phyloP scores from a whole-genome alignment of 2,888 invertebrate species.

The Oscheius sp. region DNA sequence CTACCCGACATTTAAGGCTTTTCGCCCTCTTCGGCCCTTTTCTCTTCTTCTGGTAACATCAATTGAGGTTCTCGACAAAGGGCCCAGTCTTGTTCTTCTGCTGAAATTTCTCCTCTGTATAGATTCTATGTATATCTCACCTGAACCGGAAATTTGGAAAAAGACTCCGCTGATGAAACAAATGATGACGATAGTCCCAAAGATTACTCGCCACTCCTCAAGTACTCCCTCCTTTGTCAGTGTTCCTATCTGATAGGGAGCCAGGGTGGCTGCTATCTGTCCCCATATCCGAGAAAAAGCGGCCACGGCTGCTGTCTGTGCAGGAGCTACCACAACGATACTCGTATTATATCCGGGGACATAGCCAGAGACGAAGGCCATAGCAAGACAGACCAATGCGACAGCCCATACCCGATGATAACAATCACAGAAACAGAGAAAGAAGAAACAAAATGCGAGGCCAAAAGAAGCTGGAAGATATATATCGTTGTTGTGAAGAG shows the following conservation, averaged over 20 bases:
- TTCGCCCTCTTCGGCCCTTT: slow-evolving; percentile 13
- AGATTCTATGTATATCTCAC: slow-evolving; percentile 36
- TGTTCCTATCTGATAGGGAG: slow-evolving; percentile 66
- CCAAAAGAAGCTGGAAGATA: slow-evolving; percentile 63
- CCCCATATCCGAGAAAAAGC: slow-evolving; percentile 66
- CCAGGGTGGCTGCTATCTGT: slow-evolving; percentile 64
- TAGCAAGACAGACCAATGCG: slow-evolving; percentile 57
- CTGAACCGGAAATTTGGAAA: slow-evolving; percentile 67
- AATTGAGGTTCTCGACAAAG: not conserved
- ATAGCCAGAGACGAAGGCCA: slow-evolving; percentile 67
- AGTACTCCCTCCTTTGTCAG: slow-evolving; percentile 54
- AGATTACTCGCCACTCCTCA: slow-evolving; percentile 65
- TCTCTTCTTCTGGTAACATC: slow-evolving; percentile 1
- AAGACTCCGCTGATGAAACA: slow-evolving; percentile 62
- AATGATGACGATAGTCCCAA: slow-evolving; percentile 55
- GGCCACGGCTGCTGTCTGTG: slow-evolving; percentile 66
- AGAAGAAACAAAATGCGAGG: slow-evolving; percentile 58
- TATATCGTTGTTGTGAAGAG: not conserved
- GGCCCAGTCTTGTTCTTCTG: slow-evolving; percentile 20
- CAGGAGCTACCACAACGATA: slow-evolving; percentile 66
- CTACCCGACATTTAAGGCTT: not conserved
- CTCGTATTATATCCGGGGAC: slow-evolving; percentile 69
- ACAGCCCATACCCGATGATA: slow-evolving; percentile 53
- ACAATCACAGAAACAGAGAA: slow-evolving; percentile 66
- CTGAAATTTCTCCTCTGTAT: not conserved